Conservation (phyloP, 2,797 vertebrate genomes). For the Urocyon cinereoargenteus region DNA sequence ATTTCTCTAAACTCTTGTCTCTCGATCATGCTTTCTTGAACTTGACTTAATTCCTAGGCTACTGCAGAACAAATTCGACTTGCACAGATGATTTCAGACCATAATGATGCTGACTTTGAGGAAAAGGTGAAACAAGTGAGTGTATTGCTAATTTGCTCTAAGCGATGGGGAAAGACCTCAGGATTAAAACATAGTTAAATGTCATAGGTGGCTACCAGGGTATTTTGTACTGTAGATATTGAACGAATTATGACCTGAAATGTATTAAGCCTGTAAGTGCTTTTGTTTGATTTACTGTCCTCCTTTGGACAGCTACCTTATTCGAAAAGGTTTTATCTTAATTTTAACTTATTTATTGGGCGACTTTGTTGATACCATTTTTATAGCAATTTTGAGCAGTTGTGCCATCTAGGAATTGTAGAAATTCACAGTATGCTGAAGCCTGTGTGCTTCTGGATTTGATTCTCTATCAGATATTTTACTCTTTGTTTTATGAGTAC, state of each 20-base stretch:
- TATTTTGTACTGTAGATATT: not conserved
- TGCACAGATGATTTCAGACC: conserved; percentile 99
- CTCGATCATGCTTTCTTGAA: conserved; percentile 46
- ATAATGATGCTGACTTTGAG: conserved; percentile 99
- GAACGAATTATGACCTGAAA: conserved; percentile 22
- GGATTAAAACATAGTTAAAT: not conserved
- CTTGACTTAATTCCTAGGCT: conserved; percentile 89
- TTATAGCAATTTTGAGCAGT: conserved; percentile 10
- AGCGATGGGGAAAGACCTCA: not conserved
- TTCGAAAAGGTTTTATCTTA: conserved; percentile 40
- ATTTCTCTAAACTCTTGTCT: conserved; percentile 19
- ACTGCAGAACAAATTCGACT: conserved; percentile 99
- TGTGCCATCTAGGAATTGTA: not conserved
- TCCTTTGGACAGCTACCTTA: not conserved
- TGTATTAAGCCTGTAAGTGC: not conserved
- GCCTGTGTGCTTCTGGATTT: not conserved
- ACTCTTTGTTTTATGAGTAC: conserved; percentile 39
- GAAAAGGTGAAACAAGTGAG: conserved; percentile 99
- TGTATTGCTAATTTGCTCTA: conserved; percentile 58
- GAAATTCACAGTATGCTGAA: not conserved
- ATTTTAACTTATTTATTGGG: conserved; percentile 4
- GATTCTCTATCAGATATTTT: conserved; percentile 23
- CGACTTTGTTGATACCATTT: not conserved
- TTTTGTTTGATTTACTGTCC: conserved; percentile 15
- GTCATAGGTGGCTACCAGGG: not conserved